These are phyloP conservation scores for Orycteropus afer DNA, from an alignment of 2,113 vertebrate genomes.

Conservation along the genomic window DNA sequence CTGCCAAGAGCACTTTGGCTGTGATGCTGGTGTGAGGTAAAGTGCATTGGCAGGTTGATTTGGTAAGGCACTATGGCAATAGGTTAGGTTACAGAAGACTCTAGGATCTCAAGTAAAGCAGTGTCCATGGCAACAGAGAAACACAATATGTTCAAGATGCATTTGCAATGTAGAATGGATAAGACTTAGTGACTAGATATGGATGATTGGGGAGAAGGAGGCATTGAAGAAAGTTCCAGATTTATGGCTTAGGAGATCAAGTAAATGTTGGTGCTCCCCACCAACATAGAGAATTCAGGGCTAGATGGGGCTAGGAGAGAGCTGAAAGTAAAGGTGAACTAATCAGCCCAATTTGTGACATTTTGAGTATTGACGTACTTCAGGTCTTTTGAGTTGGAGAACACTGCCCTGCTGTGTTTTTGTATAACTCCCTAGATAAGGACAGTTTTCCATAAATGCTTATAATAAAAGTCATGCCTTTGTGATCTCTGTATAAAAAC, in stretches of 20 bases:
- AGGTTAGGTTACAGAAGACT: background rate
- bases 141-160: background rate
- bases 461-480: background rate
- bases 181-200: background rate
- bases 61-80: background rate
- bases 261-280: background rate
- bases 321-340: background rate
- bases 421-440: background rate
- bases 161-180: background rate
- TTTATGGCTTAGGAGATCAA: background rate
- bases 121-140: background rate
- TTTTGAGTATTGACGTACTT: background rate
- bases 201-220: background rate
- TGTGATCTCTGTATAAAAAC: background rate
- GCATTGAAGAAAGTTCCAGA: background rate
- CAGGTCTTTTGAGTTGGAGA: background rate
- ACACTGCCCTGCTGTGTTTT: background rate
- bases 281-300: background rate
- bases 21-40: background rate
- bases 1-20: background rate
- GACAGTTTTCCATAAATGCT: background rate
- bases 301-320: background rate
- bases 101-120: background rate
- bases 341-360: background rate
- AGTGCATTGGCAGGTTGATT: background rate